Evolutionary conservation across 1,140 invertebrate species (phyloP).

Genomic region (Coptotermes formosanus): DNA sequence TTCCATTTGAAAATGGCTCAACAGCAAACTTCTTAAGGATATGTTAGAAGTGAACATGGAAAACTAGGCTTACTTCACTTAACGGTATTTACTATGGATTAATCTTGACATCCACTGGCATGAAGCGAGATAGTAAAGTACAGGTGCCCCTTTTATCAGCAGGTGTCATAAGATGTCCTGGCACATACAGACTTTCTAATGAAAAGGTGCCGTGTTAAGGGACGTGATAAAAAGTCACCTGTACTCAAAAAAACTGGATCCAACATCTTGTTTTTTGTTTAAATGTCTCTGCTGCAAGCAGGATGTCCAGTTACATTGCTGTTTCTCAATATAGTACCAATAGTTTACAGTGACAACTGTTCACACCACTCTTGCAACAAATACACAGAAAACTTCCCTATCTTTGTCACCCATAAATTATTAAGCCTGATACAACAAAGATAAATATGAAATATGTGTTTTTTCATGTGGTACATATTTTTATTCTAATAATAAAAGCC

Average conservation of each 20-base stretch:
- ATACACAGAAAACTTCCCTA: neutral
- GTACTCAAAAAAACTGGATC: neutral
- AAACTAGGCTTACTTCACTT: neutral
- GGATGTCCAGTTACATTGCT: neutral
- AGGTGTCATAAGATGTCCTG: no score
- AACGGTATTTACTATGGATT: neutral
- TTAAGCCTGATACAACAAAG: neutral
- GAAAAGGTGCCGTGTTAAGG: no score
- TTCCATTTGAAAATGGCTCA: neutral
- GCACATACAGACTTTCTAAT: no score
- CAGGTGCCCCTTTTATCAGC: no score
- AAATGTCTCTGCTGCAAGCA: neutral
- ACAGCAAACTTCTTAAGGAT: neutral
- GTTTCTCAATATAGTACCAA: neutral
- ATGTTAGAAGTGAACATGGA: neutral
- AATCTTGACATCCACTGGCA: neutral
- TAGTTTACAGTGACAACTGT: neutral
- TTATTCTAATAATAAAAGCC: neutral
- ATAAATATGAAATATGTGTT: neutral
- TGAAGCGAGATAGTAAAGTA: neutral
- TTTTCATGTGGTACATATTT: neutral
- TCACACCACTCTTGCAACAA: neutral
- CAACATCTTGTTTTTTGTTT: neutral
- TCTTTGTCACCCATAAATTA: neutral
- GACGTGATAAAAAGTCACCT: no score